These are phyloP conservation scores for Amphimallon solstitiale DNA, from an alignment of 2,888 invertebrate genomes.

Conservation along the genomic window DNA sequence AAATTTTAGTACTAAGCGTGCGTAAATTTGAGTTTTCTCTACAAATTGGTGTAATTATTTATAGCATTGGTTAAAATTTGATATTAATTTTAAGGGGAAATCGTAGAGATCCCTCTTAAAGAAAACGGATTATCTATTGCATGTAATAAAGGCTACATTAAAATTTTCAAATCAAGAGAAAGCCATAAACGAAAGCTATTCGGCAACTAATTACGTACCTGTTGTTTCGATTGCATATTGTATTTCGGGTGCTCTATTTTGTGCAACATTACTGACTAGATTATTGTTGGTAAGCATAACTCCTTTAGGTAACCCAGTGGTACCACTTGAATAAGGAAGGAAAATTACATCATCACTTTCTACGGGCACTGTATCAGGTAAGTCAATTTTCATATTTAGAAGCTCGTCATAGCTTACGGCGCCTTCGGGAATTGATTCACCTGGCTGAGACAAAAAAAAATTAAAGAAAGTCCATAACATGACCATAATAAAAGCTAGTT, in stretches of 20 bases:
- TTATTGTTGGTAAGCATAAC: slow-evolving; percentile 74
- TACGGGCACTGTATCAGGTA: slow-evolving; percentile 65
- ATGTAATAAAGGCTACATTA: too few relatives aligned
- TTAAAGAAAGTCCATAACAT: too few relatives aligned
- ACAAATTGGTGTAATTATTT: too few relatives aligned
- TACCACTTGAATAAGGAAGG: slow-evolving; percentile 87
- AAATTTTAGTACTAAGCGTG: too few relatives aligned
- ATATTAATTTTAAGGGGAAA: too few relatives aligned
- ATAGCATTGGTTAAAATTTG: too few relatives aligned
- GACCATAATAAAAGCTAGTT: too few relatives aligned
- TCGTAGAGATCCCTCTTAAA: too few relatives aligned
- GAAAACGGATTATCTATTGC: too few relatives aligned
- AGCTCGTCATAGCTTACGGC: slow-evolving; percentile 72
- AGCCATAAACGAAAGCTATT: too few relatives aligned
- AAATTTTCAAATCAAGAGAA: too few relatives aligned
- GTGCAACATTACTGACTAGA: slow-evolving; percentile 66
- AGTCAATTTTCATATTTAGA: slow-evolving; percentile 63
- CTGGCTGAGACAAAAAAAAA: slow-evolving; percentile 49
- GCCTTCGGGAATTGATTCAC: slow-evolving; percentile 66
- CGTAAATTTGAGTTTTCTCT: too few relatives aligned
- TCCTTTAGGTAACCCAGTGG: slow-evolving; percentile 84
- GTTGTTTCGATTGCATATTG: slow-evolving; percentile 18
- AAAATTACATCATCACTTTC: slow-evolving; percentile 71
- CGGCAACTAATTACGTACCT: slow-evolving; percentile 33
- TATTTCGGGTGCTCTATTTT: slow-evolving; percentile 42